Conservation (phyloP, 1,140 invertebrate species). For the Drosophila tropicalis region DNA sequence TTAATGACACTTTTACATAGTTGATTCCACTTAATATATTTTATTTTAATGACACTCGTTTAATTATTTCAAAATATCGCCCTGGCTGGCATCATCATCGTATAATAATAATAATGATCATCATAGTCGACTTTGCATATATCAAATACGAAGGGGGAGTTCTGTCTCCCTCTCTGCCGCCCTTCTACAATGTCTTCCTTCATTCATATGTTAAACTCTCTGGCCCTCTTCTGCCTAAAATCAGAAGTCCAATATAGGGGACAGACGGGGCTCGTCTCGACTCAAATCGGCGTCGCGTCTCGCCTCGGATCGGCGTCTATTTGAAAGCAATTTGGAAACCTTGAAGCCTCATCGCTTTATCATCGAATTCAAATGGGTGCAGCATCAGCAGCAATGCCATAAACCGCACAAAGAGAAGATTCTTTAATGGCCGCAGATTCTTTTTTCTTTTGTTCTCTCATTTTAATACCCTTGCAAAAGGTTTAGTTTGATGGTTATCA, state of each 20-base stretch:
- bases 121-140: conserved; percentile 61
- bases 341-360: conserved; percentile 66
- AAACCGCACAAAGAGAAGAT: conserved; percentile 43
- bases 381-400: conserved; percentile 51
- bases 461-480: background rate
- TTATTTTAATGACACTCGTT: conserved; percentile 62
- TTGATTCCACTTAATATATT: conserved; percentile 53
- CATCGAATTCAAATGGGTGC: conserved; percentile 60
- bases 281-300: background rate
- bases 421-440: conserved; percentile 57
- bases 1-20: conserved; percentile 72
- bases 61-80: conserved; percentile 60
- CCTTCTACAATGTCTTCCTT: conserved; percentile 38
- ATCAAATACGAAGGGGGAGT: conserved; percentile 34
- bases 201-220: conserved; percentile 76
- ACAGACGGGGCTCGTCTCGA: background rate
- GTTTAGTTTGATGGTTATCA: background rate
- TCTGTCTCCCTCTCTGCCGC: background rate
- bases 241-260: conserved; percentile 61
- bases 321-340: conserved; percentile 70
- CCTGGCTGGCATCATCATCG: conserved; percentile 54
- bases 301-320: conserved; percentile 43
- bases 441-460: conserved; percentile 37
- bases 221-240: conserved; percentile 30
- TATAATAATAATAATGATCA: background rate